These are phyloP conservation scores for Toxostoma redivivum DNA, from an alignment of 2,113 vertebrate species.

Conservation along the genomic window DNA sequence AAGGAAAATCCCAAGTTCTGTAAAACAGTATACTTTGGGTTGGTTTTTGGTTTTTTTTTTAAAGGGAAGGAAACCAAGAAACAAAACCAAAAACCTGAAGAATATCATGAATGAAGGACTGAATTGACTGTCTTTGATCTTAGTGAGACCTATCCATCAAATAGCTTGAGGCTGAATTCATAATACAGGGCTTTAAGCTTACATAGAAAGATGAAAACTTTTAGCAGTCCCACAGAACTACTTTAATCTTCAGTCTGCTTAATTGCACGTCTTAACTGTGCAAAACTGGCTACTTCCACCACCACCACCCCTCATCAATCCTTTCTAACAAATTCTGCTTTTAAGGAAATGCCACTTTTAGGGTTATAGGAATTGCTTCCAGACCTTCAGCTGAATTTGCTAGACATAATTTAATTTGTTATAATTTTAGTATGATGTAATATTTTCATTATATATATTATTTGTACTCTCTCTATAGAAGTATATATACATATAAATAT, in stretches of 20 bases:
- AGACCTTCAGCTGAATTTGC: neutral
- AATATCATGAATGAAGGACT: neutral
- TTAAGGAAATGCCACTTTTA: neutral
- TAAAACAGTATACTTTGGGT: neutral
- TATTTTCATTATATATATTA: neutral
- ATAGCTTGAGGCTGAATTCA: neutral
- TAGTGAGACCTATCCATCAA: neutral
- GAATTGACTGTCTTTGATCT: neutral
- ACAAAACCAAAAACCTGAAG: neutral
- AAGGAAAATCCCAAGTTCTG: neutral
- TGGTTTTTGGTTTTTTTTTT: neutral
- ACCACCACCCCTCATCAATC: neutral
- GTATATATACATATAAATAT: neutral
- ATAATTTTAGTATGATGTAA: neutral
- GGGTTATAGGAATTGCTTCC: neutral
- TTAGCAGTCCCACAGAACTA: neutral
- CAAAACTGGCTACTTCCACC: neutral
- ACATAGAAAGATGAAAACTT: neutral
- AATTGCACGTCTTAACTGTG: neutral
- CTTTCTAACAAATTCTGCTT: neutral
- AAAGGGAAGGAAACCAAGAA: neutral
- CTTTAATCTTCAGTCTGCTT: neutral
- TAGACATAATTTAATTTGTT: neutral
- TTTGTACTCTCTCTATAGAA: neutral
- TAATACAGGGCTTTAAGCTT: neutral